Evolutionary conservation across 2,113 vertebrate species (phyloP), one percentile per base, ranked within the genome.

Genomic region (Gymnarchus niloticus): DNA sequence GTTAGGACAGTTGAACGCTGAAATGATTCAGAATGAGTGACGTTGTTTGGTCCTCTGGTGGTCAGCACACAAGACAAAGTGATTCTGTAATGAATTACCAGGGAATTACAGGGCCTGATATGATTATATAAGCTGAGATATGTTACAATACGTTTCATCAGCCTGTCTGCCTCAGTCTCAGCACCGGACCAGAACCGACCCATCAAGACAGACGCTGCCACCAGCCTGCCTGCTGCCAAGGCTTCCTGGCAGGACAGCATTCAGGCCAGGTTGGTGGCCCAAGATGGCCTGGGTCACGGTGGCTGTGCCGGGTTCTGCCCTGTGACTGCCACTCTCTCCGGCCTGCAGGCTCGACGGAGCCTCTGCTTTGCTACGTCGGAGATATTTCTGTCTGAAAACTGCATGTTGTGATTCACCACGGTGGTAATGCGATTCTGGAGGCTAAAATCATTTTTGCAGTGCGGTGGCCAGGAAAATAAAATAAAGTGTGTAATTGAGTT

Each of bases 401-500:
- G 80, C 51, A 33, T 7, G 14, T 28, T 82, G 51, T 56, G 51
- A 82, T 82, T 82, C 80, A 82, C 28, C 80, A 54, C 37, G 80
- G 49, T 54, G 49, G 49, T 82, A 82, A 82, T 82, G 28, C 19
- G 80, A 54, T 82, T 82, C 80, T 56, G 51, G 49, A 37, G 80
- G 80, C 80, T 82, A 82, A 82, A 82, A 82, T 52, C 51, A 54
- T 54, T 82, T n/a, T 23, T 54, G 49, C 28, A 54, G 80, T 51
- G 51, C 51, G n/a, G 51, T 82, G 80, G 80, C 80, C 80, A 56
- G 25, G 80, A 56, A 54, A 82, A 82, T 82, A 82, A 82, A 82
- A 82, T 82, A 82, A 82, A 82, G 80, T 7, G 80, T 56, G 80
- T 82, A 82, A 82, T 82, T 82, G 80, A 82, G 80, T 82, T 82